Conservation (phyloP, 2,888 invertebrate genomes). For the Cataglyphis cursor region DNA sequence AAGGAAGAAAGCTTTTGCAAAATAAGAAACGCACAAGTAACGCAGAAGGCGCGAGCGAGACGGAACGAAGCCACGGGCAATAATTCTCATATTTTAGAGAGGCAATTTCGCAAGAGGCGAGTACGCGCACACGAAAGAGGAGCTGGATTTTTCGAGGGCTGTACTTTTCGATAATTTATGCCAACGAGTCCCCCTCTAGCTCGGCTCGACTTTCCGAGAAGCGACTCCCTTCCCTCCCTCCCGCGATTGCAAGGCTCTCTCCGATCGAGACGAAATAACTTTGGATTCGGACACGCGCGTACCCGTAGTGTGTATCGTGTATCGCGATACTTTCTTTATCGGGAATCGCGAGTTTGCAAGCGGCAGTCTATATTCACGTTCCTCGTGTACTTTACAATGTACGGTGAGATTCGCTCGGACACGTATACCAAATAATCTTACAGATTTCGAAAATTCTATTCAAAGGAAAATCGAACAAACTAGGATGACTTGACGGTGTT, state of each 20-base stretch:
- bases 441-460: not conserved
- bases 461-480: slow-evolving; percentile 7
- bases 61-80: slow-evolving; percentile 61
- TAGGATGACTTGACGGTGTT: not conserved
- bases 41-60: slow-evolving; percentile 40
- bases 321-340: slow-evolving; percentile 49
- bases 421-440: slow-evolving; percentile 41
- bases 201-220: slow-evolving; percentile 66
- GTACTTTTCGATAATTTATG: slow-evolving; percentile 77
- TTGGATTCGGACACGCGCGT: slow-evolving; percentile 56
- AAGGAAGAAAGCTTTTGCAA: not conserved
- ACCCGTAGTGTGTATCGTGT: not conserved
- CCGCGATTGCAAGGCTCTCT: not conserved
- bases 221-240: slow-evolving; percentile 45
- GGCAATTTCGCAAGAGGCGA: slow-evolving; percentile 66
- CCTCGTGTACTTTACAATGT: slow-evolving; percentile 9
- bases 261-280: slow-evolving; percentile 59
- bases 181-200: slow-evolving; percentile 63
- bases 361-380: not conserved
- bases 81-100: slow-evolving; percentile 76
- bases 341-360: slow-evolving; percentile 23
- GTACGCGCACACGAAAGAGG: slow-evolving; percentile 61
- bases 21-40: slow-evolving; percentile 32
- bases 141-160: slow-evolving; percentile 71
- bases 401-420: slow-evolving; percentile 1